Percentiles rank a stretch among this genome's conserved stretches.
These are phyloP conservation scores for Epinotia brunnichana DNA, from an alignment of 2,888 invertebrate species.

Conservation along the genomic window DNA sequence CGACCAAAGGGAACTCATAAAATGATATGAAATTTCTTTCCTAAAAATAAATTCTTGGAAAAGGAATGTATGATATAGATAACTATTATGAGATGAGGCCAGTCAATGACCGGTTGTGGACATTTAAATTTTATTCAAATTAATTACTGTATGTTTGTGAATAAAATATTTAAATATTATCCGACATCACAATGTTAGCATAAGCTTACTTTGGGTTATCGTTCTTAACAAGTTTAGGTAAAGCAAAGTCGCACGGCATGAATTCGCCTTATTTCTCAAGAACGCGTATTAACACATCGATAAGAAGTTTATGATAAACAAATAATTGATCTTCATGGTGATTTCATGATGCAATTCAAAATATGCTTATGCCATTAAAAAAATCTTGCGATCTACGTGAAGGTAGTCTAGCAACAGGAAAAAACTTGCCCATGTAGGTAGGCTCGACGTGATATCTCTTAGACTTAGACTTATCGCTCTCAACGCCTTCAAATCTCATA, in stretches of 20 bases:
- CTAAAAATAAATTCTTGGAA: too few relatives aligned
- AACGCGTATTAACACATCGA: conserved; percentile 12
- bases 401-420: conserved; percentile 5
- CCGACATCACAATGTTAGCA: too few relatives aligned
- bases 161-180: too few relatives aligned
- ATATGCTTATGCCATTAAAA: background rate
- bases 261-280: conserved; percentile 16
- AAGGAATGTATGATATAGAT: too few relatives aligned
- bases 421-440: conserved; percentile 11
- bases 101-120: too few relatives aligned
- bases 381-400: background rate
- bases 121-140: too few relatives aligned
- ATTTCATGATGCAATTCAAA: background rate
- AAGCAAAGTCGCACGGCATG: conserved; percentile 34
- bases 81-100: too few relatives aligned
- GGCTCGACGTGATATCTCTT: conserved; percentile 25
- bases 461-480: conserved; percentile 36
- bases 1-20: too few relatives aligned
- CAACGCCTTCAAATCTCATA: conserved; percentile 45
- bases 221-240: too few relatives aligned
- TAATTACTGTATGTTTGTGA: too few relatives aligned
- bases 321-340: conserved; percentile 1
- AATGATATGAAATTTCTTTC: too few relatives aligned
- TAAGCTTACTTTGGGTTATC: too few relatives aligned
- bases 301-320: conserved; percentile 16